These are phyloP conservation scores for Amaurobius ferox DNA, from an alignment of 2,888 invertebrate genomes.

Conservation along the genomic window DNA sequence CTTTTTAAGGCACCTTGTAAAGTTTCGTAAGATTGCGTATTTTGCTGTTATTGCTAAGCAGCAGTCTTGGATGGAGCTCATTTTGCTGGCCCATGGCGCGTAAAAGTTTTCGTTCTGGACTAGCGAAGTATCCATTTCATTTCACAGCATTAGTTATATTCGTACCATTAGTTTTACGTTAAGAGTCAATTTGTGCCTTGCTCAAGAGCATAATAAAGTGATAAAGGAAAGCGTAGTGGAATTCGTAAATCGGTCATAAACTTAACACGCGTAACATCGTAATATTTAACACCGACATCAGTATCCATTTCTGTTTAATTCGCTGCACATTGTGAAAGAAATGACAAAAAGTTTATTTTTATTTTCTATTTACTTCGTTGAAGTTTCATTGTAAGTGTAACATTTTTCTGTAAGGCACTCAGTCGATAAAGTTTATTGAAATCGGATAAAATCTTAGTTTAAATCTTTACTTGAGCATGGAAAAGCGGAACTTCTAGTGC, in stretches of 20 bases:
- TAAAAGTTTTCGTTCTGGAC: slow-evolving; percentile 20
- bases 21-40: slow-evolving; percentile 39
- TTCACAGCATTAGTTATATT: slow-evolving; percentile 67
- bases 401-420: no score
- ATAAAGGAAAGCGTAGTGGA: slow-evolving; percentile 36
- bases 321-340: not conserved
- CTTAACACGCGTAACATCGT: slow-evolving; percentile 54
- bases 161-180: slow-evolving; percentile 69
- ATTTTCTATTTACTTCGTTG: not conserved
- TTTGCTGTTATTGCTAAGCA: slow-evolving; percentile 46
- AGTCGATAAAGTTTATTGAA: no score
- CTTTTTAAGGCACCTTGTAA: slow-evolving; percentile 14
- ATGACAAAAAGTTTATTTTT: not conserved
- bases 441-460: no score
- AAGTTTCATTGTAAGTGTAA: no score
- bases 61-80: slow-evolving; percentile 31
- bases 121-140: slow-evolving; percentile 52
- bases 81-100: slow-evolving; percentile 46
- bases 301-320: not conserved
- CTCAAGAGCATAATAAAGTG: slow-evolving; percentile 67
- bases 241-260: slow-evolving; percentile 65
- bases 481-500: no score
- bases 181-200: slow-evolving; percentile 61
- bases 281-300: slow-evolving; percentile 59
- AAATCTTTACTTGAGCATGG: no score